Percentiles rank a stretch among this genome's conserved stretches.
Conservation (phyloP, 1,140 invertebrate genomes). For the Batillaria attramentaria region DNA sequence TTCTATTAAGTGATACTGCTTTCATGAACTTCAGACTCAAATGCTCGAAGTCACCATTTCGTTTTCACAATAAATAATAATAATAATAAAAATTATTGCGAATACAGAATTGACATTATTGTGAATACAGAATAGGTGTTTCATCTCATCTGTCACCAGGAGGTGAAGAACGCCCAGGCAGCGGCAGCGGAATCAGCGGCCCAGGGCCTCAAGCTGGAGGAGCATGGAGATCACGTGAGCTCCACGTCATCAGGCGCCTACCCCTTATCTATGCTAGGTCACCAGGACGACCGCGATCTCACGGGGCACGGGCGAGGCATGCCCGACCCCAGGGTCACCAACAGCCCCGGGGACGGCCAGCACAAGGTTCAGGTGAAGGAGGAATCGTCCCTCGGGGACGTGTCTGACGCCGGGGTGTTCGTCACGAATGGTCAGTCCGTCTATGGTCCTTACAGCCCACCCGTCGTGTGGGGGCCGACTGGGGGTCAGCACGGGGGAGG, state of each 20-base stretch:
- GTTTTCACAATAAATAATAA: too few species aligned
- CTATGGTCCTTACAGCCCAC: slow-evolving; percentile 28
- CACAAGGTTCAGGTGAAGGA: slow-evolving; percentile 8
- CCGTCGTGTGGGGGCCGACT: slow-evolving; percentile 28
- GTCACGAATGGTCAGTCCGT: slow-evolving; percentile 1
- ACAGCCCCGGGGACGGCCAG: slow-evolving; percentile 13
- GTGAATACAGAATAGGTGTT: neutral
- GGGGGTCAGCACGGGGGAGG: slow-evolving; percentile 1
- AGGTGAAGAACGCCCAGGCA: slow-evolving; percentile 36
- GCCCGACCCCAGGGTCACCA: neutral
- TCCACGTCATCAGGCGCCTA: slow-evolving; percentile 23
- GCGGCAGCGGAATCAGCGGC: slow-evolving; percentile 19
- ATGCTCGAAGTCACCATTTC: too few species aligned
- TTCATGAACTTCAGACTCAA: too few species aligned
- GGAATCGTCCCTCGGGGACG: neutral
- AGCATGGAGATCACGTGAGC: slow-evolving; percentile 6
- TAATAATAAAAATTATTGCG: too few species aligned
- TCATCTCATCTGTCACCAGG: slow-evolving; percentile 17
- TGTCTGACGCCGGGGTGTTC: neutral
- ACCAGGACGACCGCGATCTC: slow-evolving; percentile 19
- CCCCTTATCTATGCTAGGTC: slow-evolving; percentile 21
- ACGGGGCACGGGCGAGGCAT: neutral
- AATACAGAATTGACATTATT: too few species aligned
- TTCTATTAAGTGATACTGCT: too few species aligned
- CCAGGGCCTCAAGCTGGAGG: slow-evolving; percentile 10